Conservation (phyloP, 2,888 invertebrate species). For the Eulithis testata region DNA sequence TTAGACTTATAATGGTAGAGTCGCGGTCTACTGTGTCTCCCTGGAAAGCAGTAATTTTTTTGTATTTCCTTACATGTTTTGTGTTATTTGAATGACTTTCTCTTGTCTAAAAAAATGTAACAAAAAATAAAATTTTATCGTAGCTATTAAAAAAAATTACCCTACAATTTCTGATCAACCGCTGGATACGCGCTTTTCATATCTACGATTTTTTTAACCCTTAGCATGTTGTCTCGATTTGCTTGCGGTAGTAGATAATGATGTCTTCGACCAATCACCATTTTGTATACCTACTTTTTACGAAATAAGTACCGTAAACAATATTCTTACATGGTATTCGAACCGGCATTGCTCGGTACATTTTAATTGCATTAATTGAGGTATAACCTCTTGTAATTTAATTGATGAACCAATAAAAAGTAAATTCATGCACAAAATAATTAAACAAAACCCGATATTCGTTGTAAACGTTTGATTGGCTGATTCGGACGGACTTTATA, state of each 20-base stretch:
- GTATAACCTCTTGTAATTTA: constrained; percentile 37
- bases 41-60: too few species aligned
- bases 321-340: constrained; percentile 2
- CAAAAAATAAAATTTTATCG: too few species aligned
- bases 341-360: constrained; percentile 13
- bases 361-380: constrained; percentile 40
- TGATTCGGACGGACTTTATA: constrained; percentile 52
- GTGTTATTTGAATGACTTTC: too few species aligned
- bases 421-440: constrained; percentile 41
- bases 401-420: constrained; percentile 36
- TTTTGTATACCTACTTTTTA: background rate
- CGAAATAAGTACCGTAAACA: background rate
- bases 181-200: too few species aligned
- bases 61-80: too few species aligned
- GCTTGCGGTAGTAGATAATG: background rate
- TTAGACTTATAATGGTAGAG: too few species aligned
- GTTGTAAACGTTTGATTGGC: constrained; percentile 59
- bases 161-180: too few species aligned
- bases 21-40: too few species aligned
- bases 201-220: too few species aligned
- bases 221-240: too few species aligned
- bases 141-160: too few species aligned
- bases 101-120: too few species aligned
- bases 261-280: background rate
- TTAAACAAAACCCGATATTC: constrained; percentile 42